Evolutionary conservation across 2,888 invertebrate genomes (phyloP).

Genomic region (Mesochorus sp.): DNA sequence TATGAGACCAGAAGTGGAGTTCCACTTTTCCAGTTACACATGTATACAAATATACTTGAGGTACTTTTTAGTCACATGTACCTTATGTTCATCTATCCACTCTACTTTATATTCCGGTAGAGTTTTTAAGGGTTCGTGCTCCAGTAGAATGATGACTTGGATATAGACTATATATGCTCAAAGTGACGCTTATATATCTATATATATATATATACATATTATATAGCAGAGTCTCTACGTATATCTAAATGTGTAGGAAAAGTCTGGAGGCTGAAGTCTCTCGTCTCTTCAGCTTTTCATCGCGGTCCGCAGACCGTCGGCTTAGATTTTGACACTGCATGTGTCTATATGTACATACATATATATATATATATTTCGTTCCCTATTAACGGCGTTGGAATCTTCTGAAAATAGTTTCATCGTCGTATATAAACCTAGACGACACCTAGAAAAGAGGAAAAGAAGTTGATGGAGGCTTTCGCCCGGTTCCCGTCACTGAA

Average conservation of each 20-base stretch:
- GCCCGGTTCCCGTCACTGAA: conserved; percentile 23
- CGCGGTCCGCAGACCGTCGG: conserved; percentile 47
- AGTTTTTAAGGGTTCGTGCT: conserved; percentile 46
- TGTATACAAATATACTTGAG: conserved; percentile 27
- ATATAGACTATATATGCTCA: conserved; percentile 6
- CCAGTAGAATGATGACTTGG: neutral
- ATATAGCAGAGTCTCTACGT: conserved; percentile 5
- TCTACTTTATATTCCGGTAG: conserved; percentile 28
- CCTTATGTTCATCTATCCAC: conserved; percentile 15
- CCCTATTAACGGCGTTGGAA: conserved; percentile 59
- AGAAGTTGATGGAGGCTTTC: conserved; percentile 32
- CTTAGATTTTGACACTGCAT: conserved; percentile 40
- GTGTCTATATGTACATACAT: conserved; percentile 16
- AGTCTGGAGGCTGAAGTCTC: conserved; percentile 34
- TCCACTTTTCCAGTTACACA: conserved; percentile 27
- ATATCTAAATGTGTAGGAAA: neutral
- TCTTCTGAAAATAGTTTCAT: conserved; percentile 59
- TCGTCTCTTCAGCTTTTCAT: conserved; percentile 58
- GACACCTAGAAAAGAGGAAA: conserved; percentile 6
- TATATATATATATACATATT: conserved; percentile 13
- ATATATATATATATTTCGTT: conserved; percentile 21
- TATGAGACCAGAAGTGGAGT: conserved; percentile 11
- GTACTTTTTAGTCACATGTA: neutral
- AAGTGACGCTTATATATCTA: no score
- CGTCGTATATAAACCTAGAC: conserved; percentile 53